A percentile compares a stretch with the other conserved stretches of the same genome.
Evolutionary conservation across 1,140 invertebrate genomes (phyloP).

Genomic region (Hycleus phaleratus): DNA sequence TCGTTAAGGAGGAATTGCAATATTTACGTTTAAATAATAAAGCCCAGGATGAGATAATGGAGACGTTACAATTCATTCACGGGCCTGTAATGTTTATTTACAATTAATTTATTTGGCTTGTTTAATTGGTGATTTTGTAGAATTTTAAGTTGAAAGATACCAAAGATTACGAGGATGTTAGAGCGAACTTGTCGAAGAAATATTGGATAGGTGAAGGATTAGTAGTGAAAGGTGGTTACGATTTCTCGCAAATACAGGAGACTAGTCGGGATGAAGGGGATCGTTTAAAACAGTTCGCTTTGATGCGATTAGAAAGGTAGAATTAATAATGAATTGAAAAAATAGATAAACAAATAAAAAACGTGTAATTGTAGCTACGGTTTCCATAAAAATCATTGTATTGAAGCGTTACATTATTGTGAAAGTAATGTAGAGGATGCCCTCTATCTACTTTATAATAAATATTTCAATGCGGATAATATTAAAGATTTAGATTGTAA

Average conservation of each 20-base stretch:
- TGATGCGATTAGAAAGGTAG: slow-evolving; percentile 59
- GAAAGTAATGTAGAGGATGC: slow-evolving; percentile 57
- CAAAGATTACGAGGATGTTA: slow-evolving; percentile 53
- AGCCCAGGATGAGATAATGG: slow-evolving; percentile 59
- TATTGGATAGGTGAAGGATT: slow-evolving; percentile 68
- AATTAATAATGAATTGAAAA: not conserved
- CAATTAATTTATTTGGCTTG: not conserved
- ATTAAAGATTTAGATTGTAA: slow-evolving; percentile 33
- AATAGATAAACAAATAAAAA: not conserved
- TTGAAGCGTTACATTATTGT: slow-evolving; percentile 58
- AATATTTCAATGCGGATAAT: slow-evolving; percentile 50
- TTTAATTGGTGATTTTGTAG: slow-evolving; percentile 33
- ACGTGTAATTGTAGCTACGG: slow-evolving; percentile 49
- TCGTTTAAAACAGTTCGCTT: slow-evolving; percentile 57
- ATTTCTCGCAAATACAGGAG: slow-evolving; percentile 51
- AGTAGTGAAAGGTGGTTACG: slow-evolving; percentile 59
- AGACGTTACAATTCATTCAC: slow-evolving; percentile 61
- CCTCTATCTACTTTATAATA: slow-evolving; percentile 57
- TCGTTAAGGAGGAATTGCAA: slow-evolving; percentile 62
- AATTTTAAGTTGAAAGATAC: slow-evolving; percentile 43
- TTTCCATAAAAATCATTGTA: slow-evolving; percentile 63
- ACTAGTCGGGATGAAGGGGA: slow-evolving; percentile 47
- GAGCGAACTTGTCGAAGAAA: slow-evolving; percentile 53
- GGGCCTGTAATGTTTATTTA: slow-evolving; percentile 44
- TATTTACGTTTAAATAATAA: slow-evolving; percentile 55